phyloP scores from a whole-genome alignment of 2,888 invertebrate species.

The Oxycera nigricornis region DNA sequence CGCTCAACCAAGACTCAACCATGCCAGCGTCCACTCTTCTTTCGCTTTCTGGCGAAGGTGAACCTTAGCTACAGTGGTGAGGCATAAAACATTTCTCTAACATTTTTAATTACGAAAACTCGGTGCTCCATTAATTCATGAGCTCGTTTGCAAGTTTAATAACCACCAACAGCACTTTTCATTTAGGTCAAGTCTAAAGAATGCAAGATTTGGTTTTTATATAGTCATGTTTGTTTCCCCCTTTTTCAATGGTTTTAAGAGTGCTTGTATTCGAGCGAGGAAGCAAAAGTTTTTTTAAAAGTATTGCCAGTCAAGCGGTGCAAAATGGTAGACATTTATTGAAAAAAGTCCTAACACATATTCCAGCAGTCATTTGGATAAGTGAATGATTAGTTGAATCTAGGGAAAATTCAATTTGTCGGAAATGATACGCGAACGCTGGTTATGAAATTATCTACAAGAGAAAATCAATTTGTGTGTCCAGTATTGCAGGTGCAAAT shows the following conservation, averaged over 20 bases:
- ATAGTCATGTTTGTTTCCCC: slow-evolving; percentile 1
- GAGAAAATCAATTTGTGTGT: too few species aligned
- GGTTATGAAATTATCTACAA: too few species aligned
- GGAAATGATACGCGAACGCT: too few species aligned
- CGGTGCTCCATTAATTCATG: slow-evolving; percentile 40
- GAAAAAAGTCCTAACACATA: neutral
- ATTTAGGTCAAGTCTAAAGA: slow-evolving; percentile 38
- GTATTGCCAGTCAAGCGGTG: neutral
- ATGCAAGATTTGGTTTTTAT: neutral
- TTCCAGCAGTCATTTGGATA: too few species aligned
- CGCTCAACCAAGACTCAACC: neutral
- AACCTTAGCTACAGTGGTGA: neutral
- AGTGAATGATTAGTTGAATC: neutral
- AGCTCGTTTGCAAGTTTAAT: slow-evolving; percentile 41
- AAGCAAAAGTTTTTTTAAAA: neutral
- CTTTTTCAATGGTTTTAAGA: slow-evolving; percentile 5
- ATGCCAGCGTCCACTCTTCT: neutral
- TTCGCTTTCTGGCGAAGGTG: neutral
- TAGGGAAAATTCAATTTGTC: neutral
- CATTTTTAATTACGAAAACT: slow-evolving; percentile 38
- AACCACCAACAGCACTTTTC: slow-evolving; percentile 16
- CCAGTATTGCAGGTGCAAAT: too few species aligned
- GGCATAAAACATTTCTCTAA: slow-evolving; percentile 22
- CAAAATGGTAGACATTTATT: too few species aligned
- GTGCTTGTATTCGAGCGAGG: neutral